Evolutionary conservation across 1,140 invertebrate species (phyloP), one percentile per base, ranked within the genome.

Genomic region (Brachystomella parvula): DNA sequence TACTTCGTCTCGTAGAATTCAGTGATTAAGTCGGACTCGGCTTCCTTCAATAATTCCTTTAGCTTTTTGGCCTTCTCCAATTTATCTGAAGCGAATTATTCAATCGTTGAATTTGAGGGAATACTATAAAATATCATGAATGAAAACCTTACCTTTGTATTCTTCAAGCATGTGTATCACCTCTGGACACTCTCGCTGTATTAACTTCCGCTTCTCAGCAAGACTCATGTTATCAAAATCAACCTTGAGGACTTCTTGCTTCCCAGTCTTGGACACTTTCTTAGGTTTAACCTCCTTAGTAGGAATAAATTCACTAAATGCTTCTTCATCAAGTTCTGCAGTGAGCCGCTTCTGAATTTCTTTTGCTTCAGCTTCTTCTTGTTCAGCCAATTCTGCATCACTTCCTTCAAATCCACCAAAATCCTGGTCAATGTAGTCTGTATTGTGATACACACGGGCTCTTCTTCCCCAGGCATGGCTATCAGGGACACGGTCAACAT

Each of bases 391-490:
- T 72, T 85, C 83, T 72, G 87, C 84, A 75, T 88, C 84, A 74
- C 87, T 84, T 70, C 85, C 84, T 68, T 83, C 82, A 78, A 85
- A 87, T 28, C 81, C 85, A 44, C 86, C 84, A 82, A 88, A 91
- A 79, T 94, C 90, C 71, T 86, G 82, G 81, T 94, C 90, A 19
- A 92, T 85, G 78, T 90, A 93, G 81, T 94, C 90, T 0, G 91
- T 89, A 49, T 86, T 86, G 78, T 92, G 93, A 77, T 86, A 96
- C 47, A 82, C 81, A 70, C 79, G 83, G 71, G 87, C 88, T 66
- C 87, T 87, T 73, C 85, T 85, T 15, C 92, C 92, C 92, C 93
- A 95, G 24, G 89, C 89, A 79, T 86, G 86, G 15, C 83, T 81
- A 77, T 92, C 83, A 3, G 89, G 89, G 47, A 93, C 77, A 33